Evolutionary conservation across 1,140 invertebrate species (phyloP), one percentile per base, ranked within the genome.

Genomic region (Drosophila sechellia): DNA sequence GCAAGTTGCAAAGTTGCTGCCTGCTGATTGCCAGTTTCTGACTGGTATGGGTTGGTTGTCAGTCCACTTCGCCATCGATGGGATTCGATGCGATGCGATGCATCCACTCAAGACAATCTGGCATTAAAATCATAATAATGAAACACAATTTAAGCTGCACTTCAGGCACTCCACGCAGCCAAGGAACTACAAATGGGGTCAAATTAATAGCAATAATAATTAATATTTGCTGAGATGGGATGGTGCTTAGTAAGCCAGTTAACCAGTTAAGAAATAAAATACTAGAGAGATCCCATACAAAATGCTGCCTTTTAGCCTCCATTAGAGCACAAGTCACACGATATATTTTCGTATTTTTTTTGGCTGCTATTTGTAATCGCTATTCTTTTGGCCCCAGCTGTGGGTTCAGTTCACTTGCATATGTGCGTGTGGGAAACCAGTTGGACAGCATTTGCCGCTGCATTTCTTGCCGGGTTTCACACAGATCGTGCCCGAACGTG

Each of bases 61-160:
- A 70, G 39, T 73, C 69, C 46, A 48, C 70, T 57, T 31, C 31
- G 31, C 37, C 37, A 13, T 39, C 37, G 37, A 37, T 37, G 35
- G 11, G 12, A 37, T 11, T 27, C 27, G 27, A 27, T 27, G 27
- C 27, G 27, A 52, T 59, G 54, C 55, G 55, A 58, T 58, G 35
- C 77, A 17, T 63, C 81, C 79, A 86, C 78, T 75, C 74, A 78
- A 76, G 68, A 72, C 79, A 87, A 80, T 75, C 74, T 78, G 71
- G 54, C 78, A 81, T 81, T 85, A 76, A 86, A 85, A 86, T 86
- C 77, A 85, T 86, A 85, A 87, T 87, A 87, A 89, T 87, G 84
- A 83, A 87, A 87, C 78, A 81, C 69, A 87, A 86, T 87, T 83
- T 83, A 73, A 89, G 83, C 76, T 83, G 84, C 84, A 87, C 81